phyloP scores from a whole-genome alignment of 2,797 vertebrate species.

The Microhierax caerulescens region DNA sequence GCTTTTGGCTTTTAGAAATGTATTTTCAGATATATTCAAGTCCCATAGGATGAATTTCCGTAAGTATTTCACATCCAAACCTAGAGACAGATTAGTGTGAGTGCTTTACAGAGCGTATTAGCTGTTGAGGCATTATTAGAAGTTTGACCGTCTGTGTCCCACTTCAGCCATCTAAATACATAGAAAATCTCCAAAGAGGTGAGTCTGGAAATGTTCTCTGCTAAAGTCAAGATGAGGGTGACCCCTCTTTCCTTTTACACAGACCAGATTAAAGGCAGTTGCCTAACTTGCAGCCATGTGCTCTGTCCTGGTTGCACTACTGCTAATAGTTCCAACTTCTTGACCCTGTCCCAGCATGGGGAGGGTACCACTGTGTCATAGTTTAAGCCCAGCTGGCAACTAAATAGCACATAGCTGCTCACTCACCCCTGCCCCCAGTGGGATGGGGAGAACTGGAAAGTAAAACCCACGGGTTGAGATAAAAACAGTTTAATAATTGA shows the following conservation, averaged over 20 bases:
- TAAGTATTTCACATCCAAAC: neutral
- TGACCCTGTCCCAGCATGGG: accelerated
- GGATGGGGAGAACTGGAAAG: too few species aligned
- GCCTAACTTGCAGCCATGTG: neutral
- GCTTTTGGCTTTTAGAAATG: neutral
- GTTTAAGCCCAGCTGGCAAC: too few species aligned
- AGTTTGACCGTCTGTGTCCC: neutral
- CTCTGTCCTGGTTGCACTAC: neutral
- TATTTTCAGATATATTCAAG: neutral
- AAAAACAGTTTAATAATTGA: too few species aligned
- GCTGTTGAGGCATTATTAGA: neutral
- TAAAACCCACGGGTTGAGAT: too few species aligned
- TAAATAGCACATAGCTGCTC: too few species aligned
- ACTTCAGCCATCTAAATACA: neutral
- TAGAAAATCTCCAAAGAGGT: neutral
- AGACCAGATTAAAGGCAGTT: neutral
- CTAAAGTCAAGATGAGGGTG: neutral
- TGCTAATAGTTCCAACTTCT: neutral
- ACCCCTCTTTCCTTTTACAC: neutral
- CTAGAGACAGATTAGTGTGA: neutral
- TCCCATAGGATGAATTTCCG: neutral
- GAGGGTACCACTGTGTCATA: neutral
- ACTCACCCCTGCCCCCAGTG: too few species aligned
- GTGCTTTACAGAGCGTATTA: neutral
- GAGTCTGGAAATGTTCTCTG: neutral